A percentile compares a stretch with the other conserved stretches of the same genome.
Conservation (phyloP, 2,797 vertebrate species). For the Petrocephalus schoutedeni region DNA sequence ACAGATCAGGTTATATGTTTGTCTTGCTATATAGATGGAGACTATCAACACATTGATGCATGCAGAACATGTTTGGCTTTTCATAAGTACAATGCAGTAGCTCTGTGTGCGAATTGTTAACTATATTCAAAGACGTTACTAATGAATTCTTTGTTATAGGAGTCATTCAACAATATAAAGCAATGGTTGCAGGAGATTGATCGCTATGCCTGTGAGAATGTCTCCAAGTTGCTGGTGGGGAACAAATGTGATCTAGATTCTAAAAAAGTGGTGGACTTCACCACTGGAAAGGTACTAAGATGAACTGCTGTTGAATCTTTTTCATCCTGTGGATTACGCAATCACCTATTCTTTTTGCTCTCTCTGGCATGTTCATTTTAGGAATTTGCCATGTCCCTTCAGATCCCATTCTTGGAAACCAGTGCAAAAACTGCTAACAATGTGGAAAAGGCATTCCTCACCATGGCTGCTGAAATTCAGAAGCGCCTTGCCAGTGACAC, state of each 20-base stretch:
- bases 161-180: conserved; percentile 69
- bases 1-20: conserved; percentile 46
- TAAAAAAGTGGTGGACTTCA: conserved; percentile 68
- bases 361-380: conserved; percentile 29
- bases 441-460: conserved; percentile 60
- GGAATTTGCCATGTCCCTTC: conserved; percentile 62
- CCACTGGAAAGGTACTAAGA: conserved; percentile 61
- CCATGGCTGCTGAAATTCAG: conserved; percentile 69
- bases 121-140: not conserved
- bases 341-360: not conserved
- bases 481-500: conserved; percentile 57
- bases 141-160: conserved; percentile 40
- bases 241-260: conserved; percentile 69
- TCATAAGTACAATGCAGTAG: not conserved
- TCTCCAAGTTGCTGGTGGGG: conserved; percentile 68
- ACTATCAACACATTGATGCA: not conserved
- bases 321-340: not conserved
- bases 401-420: conserved; percentile 66
- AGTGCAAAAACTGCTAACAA: conserved; percentile 67
- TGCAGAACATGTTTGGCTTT: not conserved
- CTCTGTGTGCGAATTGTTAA: not conserved
- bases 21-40: not conserved
- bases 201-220: conserved; percentile 66
- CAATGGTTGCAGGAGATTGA: conserved; percentile 73
- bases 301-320: not conserved